Percentiles rank a stretch among this genome's conserved stretches.
Conservation (phyloP, 2,113 vertebrate species). For the Rhizomys pruinosus region DNA sequence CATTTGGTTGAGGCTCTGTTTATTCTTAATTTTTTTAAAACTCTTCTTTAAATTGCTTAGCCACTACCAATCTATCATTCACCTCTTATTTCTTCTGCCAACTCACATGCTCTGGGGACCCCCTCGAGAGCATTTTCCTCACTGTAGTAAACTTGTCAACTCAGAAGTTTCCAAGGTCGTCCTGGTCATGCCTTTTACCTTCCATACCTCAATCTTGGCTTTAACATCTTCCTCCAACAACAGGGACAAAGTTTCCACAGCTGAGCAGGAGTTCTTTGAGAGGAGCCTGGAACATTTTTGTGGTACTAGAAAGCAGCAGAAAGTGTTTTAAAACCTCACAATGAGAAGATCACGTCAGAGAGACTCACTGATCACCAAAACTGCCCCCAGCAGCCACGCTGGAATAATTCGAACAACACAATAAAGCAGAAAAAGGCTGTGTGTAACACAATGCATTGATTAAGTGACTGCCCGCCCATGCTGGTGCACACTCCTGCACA, state of each 20-base stretch:
- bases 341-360: not conserved
- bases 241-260: not conserved
- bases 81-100: not conserved
- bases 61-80: not conserved
- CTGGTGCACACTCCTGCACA: accelerated
- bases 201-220: not conserved
- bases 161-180: not conserved
- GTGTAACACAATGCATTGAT: too few species aligned
- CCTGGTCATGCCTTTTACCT: not conserved
- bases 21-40: not conserved
- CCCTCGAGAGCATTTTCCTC: too few species aligned
- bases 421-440: not conserved
- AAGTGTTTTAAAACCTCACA: not conserved
- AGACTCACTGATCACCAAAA: not conserved
- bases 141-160: not conserved
- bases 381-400: not conserved
- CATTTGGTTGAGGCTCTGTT: not conserved
- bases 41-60: not conserved
- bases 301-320: not conserved
- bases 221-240: not conserved
- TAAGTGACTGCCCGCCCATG: not conserved
- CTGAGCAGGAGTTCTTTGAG: not conserved
- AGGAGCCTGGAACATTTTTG: too few species aligned
- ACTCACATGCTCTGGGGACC: too few species aligned
- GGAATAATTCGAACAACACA: not conserved